Base-by-base conservation (phyloP, 2,113 vertebrate genomes). In the Myiozetetes cayanensis region DNA sequence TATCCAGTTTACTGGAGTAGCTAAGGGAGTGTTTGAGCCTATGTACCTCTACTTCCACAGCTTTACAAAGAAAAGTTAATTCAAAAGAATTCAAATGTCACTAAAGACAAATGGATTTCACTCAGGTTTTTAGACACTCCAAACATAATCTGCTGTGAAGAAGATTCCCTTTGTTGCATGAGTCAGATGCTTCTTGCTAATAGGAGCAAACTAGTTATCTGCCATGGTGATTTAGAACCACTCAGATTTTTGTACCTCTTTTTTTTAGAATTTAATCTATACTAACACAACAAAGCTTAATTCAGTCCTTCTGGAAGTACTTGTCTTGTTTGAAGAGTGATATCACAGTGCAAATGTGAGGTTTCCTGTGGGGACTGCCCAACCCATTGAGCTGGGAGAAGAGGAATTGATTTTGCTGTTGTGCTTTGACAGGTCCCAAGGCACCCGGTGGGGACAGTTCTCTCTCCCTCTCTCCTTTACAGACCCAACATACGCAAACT, bases 401-500 rank as follows among this genome's bases (percentile, higher is more conserved):
- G 30, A n/a, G n/a, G 44, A 43, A 3, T 13, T 6, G 8, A 46
- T 39, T 12, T 2, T 74, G 30, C n/a, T 46, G 20, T 8, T 41
- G 27, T 55, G 50, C 44, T 35, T 55, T 63, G 35, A 22, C 52
- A 68, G 83, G 41, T 56, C 49, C 5, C 0, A 1, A 6, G 24
- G 49, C 15, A 70, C 8, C 63, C 24, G 28, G 2, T 16, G 23
- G n/a, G 17, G 6, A 16, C 0, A 4, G 33, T 52, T 47, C 25
- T 75, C 15, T 70, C 12, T 53, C 58, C 22, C 24, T 47, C 30
- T 65, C 24, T n/a, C 31, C 41, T 44, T 37, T 17, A 6, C 35
- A 67, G 43, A 66, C 50, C 63, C 20, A 30, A 1, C 1, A 2
- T 44, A 7, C 0, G 1, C 41, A 50, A 63, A 7, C 62, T 75